Base-by-base conservation (phyloP, 2,113 vertebrate species). In the Rhea americana region DNA sequence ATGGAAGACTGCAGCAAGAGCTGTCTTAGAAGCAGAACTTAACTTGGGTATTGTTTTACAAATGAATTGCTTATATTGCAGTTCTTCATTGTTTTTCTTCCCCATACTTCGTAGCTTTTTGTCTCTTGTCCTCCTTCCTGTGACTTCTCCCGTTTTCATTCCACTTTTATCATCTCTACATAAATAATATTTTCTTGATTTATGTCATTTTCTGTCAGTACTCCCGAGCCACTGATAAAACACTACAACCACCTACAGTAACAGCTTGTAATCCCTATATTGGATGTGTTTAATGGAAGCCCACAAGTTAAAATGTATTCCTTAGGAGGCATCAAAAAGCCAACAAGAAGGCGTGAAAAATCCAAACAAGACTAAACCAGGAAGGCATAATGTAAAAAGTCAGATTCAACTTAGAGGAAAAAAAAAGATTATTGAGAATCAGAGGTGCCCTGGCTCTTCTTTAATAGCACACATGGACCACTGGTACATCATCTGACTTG, bases 81-180 rank as follows among this genome's bases (percentile, higher is more conserved):
- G 7, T 22, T 45, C 37, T 45, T 58, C 19, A 73, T 83, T 71
- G 41, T 71, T 89, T 89, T 87, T 2, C 39, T 56, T 67, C 51
- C 61, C 74, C 5, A 9, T 11, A 2, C 6, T 82, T 30, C 47
- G 77, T 74, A 37, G 30, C 32, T 74, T 82, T 58, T 77, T 93
- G 66, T 58, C n/a, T 90, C 70, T 82, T 76, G 16, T 65, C 73
- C 61, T 90, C 70, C 77, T 26, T 81, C 61, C 66, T 82, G 19
- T 7, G 19, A 78, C 62, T 84, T 94, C 41, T 90, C 43, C 41
- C 73, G 43, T 81, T 86, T 81, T 75, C 89, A 84, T 41, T 25
- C 25, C 37, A 68, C 74, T 81, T 88, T 88, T 28, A 82, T 47
- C 50, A 45, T 25, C 19, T 6, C 41, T 70, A 55, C 62, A 74